Percentiles rank a stretch among this genome's conserved stretches.
Evolutionary conservation across 2,113 vertebrate genomes (phyloP).

Genomic region (Murina feae): DNA sequence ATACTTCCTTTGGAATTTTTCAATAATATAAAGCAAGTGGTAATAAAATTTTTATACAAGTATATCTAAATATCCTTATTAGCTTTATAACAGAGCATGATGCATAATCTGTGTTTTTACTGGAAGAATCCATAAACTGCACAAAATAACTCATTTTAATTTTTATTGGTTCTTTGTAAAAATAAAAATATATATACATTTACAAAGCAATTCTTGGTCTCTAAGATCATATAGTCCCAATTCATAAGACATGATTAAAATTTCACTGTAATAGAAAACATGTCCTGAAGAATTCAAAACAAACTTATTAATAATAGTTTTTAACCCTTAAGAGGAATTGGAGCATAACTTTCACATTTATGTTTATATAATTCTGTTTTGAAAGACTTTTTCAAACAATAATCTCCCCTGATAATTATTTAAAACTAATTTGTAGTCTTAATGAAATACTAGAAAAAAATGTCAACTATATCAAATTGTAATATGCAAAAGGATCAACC

Average conservation of each 20-base stretch:
- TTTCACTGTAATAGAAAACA: not conserved
- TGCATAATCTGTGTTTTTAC: not conserved
- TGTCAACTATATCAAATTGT: not conserved
- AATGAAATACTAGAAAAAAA: not conserved
- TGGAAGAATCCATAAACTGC: not conserved
- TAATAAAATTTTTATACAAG: not conserved
- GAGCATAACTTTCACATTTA: not conserved
- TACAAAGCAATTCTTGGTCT: not conserved
- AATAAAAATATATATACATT: not conserved
- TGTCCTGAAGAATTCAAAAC: not conserved
- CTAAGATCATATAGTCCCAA: not conserved
- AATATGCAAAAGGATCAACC: not conserved
- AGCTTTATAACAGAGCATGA: not conserved
- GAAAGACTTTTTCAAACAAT: not conserved
- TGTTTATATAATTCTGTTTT: not conserved
- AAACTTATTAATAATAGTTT: not conserved
- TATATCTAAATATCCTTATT: conserved; percentile 14
- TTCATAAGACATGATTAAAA: not conserved
- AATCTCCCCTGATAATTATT: not conserved
- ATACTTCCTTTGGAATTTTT: conserved; percentile 16
- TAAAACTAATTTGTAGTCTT: not conserved
- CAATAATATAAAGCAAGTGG: not conserved
- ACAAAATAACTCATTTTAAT: not conserved
- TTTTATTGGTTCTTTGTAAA: not conserved
- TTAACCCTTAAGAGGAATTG: not conserved